These are phyloP conservation scores for Microctenopoma stevenorrisi DNA, from an alignment of 2,797 vertebrate species.

Conservation along the genomic window DNA sequence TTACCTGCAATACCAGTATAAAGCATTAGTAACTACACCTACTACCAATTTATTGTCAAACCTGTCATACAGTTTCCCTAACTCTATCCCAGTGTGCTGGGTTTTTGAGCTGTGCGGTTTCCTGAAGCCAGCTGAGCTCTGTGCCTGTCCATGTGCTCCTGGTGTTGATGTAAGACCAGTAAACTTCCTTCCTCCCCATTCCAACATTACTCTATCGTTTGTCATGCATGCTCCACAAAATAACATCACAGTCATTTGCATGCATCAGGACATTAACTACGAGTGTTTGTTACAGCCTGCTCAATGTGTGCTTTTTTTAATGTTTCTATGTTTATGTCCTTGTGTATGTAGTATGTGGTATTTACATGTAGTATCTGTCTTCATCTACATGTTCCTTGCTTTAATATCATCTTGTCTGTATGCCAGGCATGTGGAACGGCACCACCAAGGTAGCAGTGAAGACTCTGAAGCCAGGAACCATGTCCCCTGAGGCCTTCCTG, in stretches of 20 bases:
- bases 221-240: conserved; percentile 56
- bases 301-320: conserved; percentile 1
- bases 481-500: conserved; percentile 97
- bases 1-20: conserved; percentile 22
- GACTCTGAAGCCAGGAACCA: conserved; percentile 96
- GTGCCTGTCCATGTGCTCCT: conserved; percentile 44
- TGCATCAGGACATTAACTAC: conserved; percentile 26
- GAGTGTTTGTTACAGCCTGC: conserved; percentile 3
- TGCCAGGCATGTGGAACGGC: conserved; percentile 94
- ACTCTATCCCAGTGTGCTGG: conserved; percentile 31
- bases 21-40: conserved; percentile 21
- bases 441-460: conserved; percentile 98
- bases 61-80: conserved; percentile 5
- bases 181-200: conserved; percentile 12
- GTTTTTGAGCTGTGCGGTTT: conserved; percentile 48
- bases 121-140: conserved; percentile 38
- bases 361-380: background rate
- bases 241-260: conserved; percentile 46
- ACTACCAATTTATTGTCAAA: conserved; percentile 10
- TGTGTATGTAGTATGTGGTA: background rate
- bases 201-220: conserved; percentile 30
- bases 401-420: conserved; percentile 57
- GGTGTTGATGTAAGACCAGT: conserved; percentile 56
- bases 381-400: conserved; percentile 7
- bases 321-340: conserved; percentile 17